Evolutionary conservation across 2,797 vertebrate genomes (phyloP).

Genomic region (Apogon hyalosoma): DNA sequence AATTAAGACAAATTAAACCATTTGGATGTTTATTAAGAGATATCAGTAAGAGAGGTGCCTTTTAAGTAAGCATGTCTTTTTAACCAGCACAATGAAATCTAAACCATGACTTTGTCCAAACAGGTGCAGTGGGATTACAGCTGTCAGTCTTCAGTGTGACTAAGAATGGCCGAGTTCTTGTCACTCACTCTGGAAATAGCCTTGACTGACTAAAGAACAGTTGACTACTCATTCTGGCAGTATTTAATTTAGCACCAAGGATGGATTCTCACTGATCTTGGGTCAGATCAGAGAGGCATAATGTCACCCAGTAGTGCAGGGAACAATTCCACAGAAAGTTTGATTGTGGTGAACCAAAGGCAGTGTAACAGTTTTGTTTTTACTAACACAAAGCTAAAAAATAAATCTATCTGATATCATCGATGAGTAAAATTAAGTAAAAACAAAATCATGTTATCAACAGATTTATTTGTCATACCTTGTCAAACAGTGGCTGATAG

Average conservation of each 20-base stretch:
- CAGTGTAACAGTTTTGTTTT: neutral
- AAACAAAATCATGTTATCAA: neutral
- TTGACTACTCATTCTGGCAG: slow-evolving; percentile 67
- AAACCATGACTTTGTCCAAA: slow-evolving; percentile 29
- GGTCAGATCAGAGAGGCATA: slow-evolving; percentile 33
- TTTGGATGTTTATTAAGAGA: neutral
- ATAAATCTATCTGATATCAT: neutral
- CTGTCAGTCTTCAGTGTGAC: slow-evolving; percentile 64
- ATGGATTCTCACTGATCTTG: slow-evolving; percentile 45
- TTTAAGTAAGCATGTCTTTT: slow-evolving; percentile 35
- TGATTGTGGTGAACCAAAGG: neutral
- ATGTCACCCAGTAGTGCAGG: slow-evolving; percentile 40
- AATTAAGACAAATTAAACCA: neutral
- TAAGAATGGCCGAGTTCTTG: slow-evolving; percentile 64
- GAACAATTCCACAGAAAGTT: neutral
- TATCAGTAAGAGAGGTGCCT: slow-evolving; percentile 4
- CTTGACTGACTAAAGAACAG: slow-evolving; percentile 68
- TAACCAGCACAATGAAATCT: slow-evolving; percentile 25
- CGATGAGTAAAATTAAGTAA: neutral
- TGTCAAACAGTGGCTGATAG: slow-evolving; percentile 95
- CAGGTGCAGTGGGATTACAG: slow-evolving; percentile 69
- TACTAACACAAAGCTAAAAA: neutral
- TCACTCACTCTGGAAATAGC: slow-evolving; percentile 79
- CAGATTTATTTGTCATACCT: slow-evolving; percentile 80
- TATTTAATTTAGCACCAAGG: slow-evolving; percentile 80